A percentile compares a stretch with the other conserved stretches of the same genome.
phyloP scores from a whole-genome alignment of 37 sponge, comb jelly and placozoan species.

The Axinella damicornis region DNA sequence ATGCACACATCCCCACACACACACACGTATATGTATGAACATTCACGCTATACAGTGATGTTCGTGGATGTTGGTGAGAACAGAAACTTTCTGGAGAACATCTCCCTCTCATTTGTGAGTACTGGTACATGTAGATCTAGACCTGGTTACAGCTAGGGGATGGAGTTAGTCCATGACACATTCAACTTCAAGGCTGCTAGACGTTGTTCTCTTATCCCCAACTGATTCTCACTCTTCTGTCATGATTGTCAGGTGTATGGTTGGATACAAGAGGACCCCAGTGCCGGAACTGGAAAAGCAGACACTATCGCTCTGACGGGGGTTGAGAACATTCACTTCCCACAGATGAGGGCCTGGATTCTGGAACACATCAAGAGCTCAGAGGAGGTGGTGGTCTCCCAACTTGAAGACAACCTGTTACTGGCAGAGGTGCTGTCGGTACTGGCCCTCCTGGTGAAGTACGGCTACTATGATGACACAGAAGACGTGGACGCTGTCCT shows the following conservation, averaged over 20 bases:
- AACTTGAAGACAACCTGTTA: slow-evolving; percentile 20
- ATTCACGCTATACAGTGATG: slow-evolving; percentile 53
- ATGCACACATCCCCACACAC: too few species aligned
- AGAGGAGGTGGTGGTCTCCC: not conserved
- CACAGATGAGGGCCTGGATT: slow-evolving; percentile 61
- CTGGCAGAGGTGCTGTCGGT: slow-evolving; percentile 58
- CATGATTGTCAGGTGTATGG: slow-evolving; percentile 62
- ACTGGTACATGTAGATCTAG: too few species aligned
- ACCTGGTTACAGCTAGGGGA: too few species aligned
- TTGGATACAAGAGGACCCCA: slow-evolving; percentile 41
- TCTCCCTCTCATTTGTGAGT: slow-evolving; percentile 62
- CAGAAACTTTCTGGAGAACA: slow-evolving; percentile 61
- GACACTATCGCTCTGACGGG: slow-evolving; percentile 62
- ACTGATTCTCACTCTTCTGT: too few species aligned
- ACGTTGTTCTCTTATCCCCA: too few species aligned
- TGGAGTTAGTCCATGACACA: too few species aligned
- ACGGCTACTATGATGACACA: slow-evolving; percentile 78
- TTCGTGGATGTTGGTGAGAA: slow-evolving; percentile 75
- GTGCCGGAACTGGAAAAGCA: slow-evolving; percentile 12
- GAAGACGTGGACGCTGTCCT: slow-evolving; percentile 72
- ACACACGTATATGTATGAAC: too few species aligned
- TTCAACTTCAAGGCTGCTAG: too few species aligned
- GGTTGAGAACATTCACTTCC: slow-evolving; percentile 60
- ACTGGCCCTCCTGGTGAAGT: slow-evolving; percentile 59
- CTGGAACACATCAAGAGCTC: not conserved